A percentile compares a stretch with the other conserved stretches of the same genome.
phyloP scores from a whole-genome alignment of 2,888 invertebrate genomes.

The Mythimna pallens region DNA sequence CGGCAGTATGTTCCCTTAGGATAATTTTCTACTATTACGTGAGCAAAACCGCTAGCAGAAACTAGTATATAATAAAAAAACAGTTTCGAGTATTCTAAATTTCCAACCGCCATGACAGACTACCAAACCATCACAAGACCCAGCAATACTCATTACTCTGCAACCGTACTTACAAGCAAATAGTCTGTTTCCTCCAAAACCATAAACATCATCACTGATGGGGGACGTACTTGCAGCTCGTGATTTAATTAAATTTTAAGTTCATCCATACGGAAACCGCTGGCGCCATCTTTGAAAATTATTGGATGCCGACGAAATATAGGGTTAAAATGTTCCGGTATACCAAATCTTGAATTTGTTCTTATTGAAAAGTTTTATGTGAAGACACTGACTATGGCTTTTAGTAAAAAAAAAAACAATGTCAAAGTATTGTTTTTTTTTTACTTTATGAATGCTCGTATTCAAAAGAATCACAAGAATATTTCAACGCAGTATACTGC shows the following conservation, averaged over 20 bases:
- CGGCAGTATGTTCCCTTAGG: too few species aligned
- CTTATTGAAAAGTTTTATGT: not conserved
- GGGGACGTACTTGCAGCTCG: slow-evolving; percentile 40
- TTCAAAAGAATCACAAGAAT: not conserved
- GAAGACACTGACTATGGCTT: not conserved
- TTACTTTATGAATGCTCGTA: not conserved
- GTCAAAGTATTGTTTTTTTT: not conserved
- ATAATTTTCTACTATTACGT: too few species aligned
- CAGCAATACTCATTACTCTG: slow-evolving; percentile 17
- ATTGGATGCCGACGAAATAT: slow-evolving; percentile 48
- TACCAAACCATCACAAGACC: not conserved
- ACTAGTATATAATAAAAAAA: not conserved
- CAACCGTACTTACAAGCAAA: slow-evolving; percentile 34
- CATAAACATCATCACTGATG: slow-evolving; percentile 49
- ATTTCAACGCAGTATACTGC: too few species aligned
- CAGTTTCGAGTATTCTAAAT: not conserved
- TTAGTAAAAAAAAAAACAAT: too few species aligned
- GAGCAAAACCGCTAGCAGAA: too few species aligned
- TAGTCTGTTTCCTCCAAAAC: slow-evolving; percentile 32
- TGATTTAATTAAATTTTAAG: slow-evolving; percentile 72
- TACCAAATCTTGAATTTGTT: slow-evolving; percentile 26
- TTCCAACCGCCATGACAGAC: not conserved
- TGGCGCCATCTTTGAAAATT: slow-evolving; percentile 60
- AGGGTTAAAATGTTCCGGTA: slow-evolving; percentile 27
- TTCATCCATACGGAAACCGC: slow-evolving; percentile 68